Base-by-base conservation (phyloP, 1,140 invertebrate genomes). In the Caenorhabditis inopinata region DNA sequence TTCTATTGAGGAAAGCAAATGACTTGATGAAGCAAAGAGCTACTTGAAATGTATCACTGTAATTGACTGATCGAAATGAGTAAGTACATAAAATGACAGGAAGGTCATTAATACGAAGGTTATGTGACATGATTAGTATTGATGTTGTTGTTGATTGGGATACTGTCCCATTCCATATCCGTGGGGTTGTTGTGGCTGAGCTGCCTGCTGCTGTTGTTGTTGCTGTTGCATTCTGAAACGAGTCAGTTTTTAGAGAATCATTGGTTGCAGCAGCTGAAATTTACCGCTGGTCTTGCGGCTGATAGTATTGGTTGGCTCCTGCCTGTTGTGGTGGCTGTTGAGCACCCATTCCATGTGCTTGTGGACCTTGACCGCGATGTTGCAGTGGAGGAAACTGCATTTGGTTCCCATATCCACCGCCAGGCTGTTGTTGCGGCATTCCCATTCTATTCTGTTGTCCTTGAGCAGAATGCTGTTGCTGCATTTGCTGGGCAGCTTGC, bases 61-160 rank as follows among this genome's bases (percentile, higher is more conserved):
- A n/a, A n/a, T n/a, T n/a, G n/a, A n/a, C n/a, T n/a, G n/a, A n/a
- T n/a, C n/a, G n/a, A n/a, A n/a, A n/a, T n/a, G n/a, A n/a, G n/a
- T n/a, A n/a, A n/a, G n/a, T n/a, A n/a, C n/a, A n/a, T n/a, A n/a
- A n/a, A n/a, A n/a, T n/a, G n/a, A n/a, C n/a, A n/a, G n/a, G n/a
- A n/a, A n/a, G n/a, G n/a, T n/a, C n/a, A n/a, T n/a, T n/a, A n/a
- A n/a, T n/a, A n/a, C n/a, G n/a, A n/a, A n/a, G n/a, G n/a, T n/a
- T n/a, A n/a, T 32, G 27, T 32, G 53, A 32, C 9, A 32, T 32
- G 27, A n/a, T 62, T 62, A 62, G 27, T 62, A 62, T n/a, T 62
- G 53, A 51, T 51, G 49, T 25, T 5, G 49, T 62, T 62, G 53
- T n/a, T 62, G 53, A n/a, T 62, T 62, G 27, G 53, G 53, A 7